Evolutionary conservation across 2,797 vertebrate genomes (phyloP).

Genomic region (Pseudochaenichthys georgianus): DNA sequence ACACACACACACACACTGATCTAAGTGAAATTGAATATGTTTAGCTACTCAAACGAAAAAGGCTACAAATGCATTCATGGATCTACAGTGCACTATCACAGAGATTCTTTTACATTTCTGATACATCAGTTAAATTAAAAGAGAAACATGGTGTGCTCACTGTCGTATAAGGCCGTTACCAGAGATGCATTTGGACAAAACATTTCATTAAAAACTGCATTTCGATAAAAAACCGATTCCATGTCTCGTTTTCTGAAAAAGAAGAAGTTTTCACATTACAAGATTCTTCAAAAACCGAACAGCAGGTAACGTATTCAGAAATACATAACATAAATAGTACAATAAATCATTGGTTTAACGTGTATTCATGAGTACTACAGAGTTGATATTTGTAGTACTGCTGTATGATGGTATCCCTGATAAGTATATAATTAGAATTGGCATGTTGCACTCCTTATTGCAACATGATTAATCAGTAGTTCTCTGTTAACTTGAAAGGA

Average conservation of each 20-base stretch:
- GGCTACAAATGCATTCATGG: slow-evolving; percentile 1
- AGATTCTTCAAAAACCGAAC: background rate
- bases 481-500: slow-evolving; percentile 88
- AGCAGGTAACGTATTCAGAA: slow-evolving; percentile 4
- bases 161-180: background rate
- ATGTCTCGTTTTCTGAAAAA: background rate
- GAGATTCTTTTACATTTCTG: background rate
- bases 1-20: slow-evolving; percentile 44
- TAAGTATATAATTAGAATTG: slow-evolving; percentile 83
- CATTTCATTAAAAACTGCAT: slow-evolving; percentile 4
- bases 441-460: slow-evolving; percentile 83
- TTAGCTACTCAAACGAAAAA: slow-evolving; percentile 29
- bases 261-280: background rate
- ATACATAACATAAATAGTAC: background rate
- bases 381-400: slow-evolving; percentile 53
- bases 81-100: slow-evolving; percentile 17
- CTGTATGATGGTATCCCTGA: slow-evolving; percentile 62
- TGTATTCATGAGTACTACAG: slow-evolving; percentile 19
- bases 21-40: slow-evolving; percentile 47
- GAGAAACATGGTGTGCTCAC: background rate
- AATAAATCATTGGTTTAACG: slow-evolving; percentile 23
- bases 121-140: background rate
- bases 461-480: slow-evolving; percentile 84
- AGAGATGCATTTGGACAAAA: background rate
- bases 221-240: background rate